Evolutionary conservation across 2,888 invertebrate genomes (phyloP), one percentile per base, ranked within the genome.

Genomic region (Amphipoea lucens): DNA sequence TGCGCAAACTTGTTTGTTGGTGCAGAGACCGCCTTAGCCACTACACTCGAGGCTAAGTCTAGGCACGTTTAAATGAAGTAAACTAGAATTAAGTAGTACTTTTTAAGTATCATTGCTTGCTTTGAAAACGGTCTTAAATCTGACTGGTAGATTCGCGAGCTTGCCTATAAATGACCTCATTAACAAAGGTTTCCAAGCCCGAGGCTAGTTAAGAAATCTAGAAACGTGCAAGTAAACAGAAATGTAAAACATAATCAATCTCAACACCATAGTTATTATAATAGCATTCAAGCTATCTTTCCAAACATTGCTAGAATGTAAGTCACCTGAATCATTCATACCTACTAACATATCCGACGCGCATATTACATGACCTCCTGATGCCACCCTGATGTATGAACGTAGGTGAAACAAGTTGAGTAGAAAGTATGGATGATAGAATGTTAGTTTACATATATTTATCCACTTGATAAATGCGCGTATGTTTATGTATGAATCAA

Each of bases 151-250:
- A 45, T 17, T 81, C n/a, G n/a, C 54, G 23, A 68, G 12, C 7
- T 74, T 17, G 62, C 29, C 12, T 68, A 17, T 54, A 81, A 80
- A 75, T 81, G 11, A 48, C 45, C 40, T 81, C 4, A 81, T n/a
- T 11, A 57, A n/a, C 11, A 11, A n/a, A 20, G 9, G 72, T 1
- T 72, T 79, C 0, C 23, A 62, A 67, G 20, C 42, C 3, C 6
- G 0, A 62, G 54, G 17, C 36, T 54, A 45, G 48, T 67, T 79
- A 72, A 36, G n/a, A 62, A 62, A 79, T 66, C 29, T 48, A 17
- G n/a, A 9, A 20, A 62, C 45, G 60, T 72, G 17, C 29, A 40
- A 7, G 36, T 62, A 23, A 29, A n/a, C 14, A 4, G 23, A 72
- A 74, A 62, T 62, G 17, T 62, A 17, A 57, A 71, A 75, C 36